Percentiles rank a stretch among this genome's conserved stretches.
phyloP scores from a whole-genome alignment of 2,113 vertebrate species.

The Pogonocichla stellata region DNA sequence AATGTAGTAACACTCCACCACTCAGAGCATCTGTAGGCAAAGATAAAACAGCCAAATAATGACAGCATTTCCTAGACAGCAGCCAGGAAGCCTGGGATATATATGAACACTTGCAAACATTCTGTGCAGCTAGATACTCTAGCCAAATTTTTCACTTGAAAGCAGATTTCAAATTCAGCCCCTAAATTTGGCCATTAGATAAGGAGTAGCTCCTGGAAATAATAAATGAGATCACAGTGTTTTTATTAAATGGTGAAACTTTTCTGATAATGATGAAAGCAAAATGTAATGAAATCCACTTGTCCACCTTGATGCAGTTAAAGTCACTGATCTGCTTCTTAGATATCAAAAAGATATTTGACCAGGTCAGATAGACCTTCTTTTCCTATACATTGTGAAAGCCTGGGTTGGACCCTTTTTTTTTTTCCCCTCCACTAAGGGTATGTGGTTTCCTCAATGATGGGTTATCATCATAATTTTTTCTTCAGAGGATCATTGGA shows the following conservation, averaged over 20 bases:
- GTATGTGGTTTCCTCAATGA: background rate
- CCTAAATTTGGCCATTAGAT: background rate
- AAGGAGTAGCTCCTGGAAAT: slow-evolving; percentile 36
- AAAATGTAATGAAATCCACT: slow-evolving; percentile 45
- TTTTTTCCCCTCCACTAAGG: background rate
- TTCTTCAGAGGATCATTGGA: background rate
- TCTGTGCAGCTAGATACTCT: background rate
- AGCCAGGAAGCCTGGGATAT: background rate
- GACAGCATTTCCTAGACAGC: background rate
- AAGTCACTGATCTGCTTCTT: background rate
- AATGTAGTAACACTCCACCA: background rate
- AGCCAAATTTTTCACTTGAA: background rate
- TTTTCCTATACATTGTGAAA: background rate
- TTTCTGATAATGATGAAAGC: slow-evolving; percentile 43
- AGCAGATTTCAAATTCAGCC: background rate
- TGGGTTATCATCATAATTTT: background rate
- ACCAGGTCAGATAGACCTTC: background rate
- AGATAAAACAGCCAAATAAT: background rate
- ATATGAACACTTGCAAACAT: background rate
- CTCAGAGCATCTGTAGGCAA: background rate
- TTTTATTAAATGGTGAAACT: slow-evolving; percentile 18
- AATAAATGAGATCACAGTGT: slow-evolving; percentile 31
- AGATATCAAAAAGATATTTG: background rate
- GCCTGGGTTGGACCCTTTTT: background rate
- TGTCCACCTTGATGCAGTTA: background rate